Evolutionary conservation across 2,888 invertebrate species (phyloP).

Genomic region (Synanthedon formicaeformis): DNA sequence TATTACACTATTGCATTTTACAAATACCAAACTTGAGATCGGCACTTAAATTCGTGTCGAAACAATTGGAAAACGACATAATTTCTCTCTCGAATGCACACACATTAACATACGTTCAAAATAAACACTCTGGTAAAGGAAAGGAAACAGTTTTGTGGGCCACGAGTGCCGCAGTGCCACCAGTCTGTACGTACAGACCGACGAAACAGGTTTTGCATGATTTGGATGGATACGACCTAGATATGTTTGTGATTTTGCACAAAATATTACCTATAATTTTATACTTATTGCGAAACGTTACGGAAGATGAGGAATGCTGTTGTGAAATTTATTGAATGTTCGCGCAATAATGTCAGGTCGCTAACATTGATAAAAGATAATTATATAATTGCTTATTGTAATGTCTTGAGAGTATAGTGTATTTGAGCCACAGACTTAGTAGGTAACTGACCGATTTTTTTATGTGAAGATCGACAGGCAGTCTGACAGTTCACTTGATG

Average conservation of each 20-base stretch:
- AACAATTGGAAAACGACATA: constrained; percentile 14
- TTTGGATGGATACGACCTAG: constrained; percentile 18
- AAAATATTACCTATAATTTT: not conserved
- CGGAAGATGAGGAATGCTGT: not conserved
- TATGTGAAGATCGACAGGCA: too few relatives aligned
- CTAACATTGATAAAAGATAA: too few relatives aligned
- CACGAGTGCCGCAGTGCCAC: not conserved
- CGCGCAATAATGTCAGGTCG: too few relatives aligned
- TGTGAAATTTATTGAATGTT: not conserved
- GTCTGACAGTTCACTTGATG: too few relatives aligned
- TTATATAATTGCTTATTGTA: too few relatives aligned
- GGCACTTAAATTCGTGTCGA: constrained; percentile 17
- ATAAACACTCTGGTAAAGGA: not conserved
- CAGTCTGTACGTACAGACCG: constrained; percentile 10
- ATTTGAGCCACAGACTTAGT: too few relatives aligned
- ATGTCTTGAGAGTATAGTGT: too few relatives aligned
- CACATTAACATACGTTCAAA: constrained; percentile 19
- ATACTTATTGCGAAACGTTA: not conserved
- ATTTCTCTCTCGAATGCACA: constrained; percentile 19
- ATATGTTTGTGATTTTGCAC: constrained; percentile 7
- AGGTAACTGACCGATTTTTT: too few relatives aligned
- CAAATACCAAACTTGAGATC: too few relatives aligned
- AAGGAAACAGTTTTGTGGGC: constrained; percentile 36
- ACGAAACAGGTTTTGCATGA: constrained; percentile 25
- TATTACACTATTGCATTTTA: too few relatives aligned